Evolutionary conservation across 2,888 invertebrate genomes (phyloP).

Genomic region (Barypeithes pellucidus): DNA sequence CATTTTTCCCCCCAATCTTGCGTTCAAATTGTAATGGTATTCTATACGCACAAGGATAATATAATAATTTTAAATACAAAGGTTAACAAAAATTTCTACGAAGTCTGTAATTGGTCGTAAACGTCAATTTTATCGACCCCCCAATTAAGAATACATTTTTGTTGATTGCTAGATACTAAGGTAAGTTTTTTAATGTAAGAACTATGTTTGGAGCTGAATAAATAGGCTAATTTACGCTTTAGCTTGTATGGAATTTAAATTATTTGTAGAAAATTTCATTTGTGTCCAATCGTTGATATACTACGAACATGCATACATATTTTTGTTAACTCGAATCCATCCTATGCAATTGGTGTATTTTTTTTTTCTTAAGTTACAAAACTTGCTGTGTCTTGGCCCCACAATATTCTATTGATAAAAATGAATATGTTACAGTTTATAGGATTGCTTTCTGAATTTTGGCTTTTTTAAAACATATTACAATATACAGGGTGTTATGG

Average conservation of each 20-base stretch:
- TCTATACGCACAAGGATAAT: no score
- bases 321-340: conserved; percentile 2
- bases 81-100: no score
- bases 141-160: no score
- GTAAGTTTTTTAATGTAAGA: conserved; percentile 22
- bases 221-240: conserved; percentile 29
- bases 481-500: no score
- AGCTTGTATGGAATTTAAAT: conserved; percentile 27
- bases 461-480: no score
- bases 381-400: neutral
- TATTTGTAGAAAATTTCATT: conserved; percentile 13
- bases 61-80: no score
- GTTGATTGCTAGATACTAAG: conserved; percentile 3
- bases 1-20: no score
- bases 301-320: conserved; percentile 5
- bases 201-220: conserved; percentile 18
- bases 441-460: no score
- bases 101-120: neutral
- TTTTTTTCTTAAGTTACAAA: conserved; percentile 14
- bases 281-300: conserved; percentile 16
- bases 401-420: no score
- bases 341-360: neutral
- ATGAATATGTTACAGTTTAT: no score
- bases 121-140: no score
- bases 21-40: no score